Conservation (phyloP, 2,888 invertebrate species). For the Leptarthrus brevirostris region DNA sequence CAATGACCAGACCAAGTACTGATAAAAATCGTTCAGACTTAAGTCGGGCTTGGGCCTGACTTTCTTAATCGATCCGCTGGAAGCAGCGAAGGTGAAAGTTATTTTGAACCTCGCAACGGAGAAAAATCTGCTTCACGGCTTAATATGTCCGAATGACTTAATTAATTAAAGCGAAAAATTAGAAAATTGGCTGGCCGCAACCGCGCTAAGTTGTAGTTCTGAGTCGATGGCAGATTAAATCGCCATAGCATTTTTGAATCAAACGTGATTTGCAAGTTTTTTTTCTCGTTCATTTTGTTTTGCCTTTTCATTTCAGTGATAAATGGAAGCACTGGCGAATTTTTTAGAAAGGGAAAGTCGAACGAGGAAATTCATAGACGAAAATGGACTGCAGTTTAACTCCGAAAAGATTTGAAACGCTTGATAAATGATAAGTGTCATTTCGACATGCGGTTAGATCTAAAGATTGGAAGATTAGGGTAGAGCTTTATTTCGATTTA, state of each 20-base stretch:
- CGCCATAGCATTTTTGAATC: not conserved
- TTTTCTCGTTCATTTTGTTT: not conserved
- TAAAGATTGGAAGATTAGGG: no score
- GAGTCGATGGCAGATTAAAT: not conserved
- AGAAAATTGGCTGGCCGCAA: conserved; percentile 21
- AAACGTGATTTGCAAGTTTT: conserved; percentile 24
- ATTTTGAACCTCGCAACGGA: not conserved
- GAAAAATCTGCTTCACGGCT: conserved; percentile 23
- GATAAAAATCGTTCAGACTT: not conserved
- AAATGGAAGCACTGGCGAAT: conserved; percentile 15
- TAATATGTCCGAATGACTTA: conserved; percentile 34
- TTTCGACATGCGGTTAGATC: no score
- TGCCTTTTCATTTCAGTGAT: conserved; percentile 10
- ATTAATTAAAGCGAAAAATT: conserved; percentile 45
- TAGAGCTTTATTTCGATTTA: no score
- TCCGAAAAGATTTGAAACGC: no score
- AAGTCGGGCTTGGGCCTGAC: not conserved
- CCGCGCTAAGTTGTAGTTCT: not conserved
- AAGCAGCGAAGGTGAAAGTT: conserved; percentile 26
- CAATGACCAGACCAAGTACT: no score
- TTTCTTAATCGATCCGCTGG: conserved; percentile 16
- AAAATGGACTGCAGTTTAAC: no score
- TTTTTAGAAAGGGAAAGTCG: conserved; percentile 32
- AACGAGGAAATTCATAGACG: conserved; percentile 5
- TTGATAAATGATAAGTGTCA: no score